These are phyloP conservation scores for Eupithecia tripunctaria DNA, from an alignment of 2,888 invertebrate species.

Conservation along the genomic window DNA sequence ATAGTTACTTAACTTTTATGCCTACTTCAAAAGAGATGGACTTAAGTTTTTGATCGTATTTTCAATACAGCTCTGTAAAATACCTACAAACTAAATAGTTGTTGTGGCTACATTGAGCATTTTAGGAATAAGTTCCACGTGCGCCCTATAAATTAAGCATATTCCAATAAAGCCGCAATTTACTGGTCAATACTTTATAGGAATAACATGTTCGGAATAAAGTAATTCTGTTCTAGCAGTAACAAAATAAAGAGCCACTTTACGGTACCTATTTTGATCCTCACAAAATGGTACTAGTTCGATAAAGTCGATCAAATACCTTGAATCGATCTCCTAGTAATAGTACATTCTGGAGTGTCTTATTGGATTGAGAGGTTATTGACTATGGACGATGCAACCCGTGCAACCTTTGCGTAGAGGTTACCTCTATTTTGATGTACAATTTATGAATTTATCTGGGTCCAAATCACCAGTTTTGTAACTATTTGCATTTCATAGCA, in stretches of 20 bases:
- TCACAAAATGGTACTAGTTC: slow-evolving; percentile 23
- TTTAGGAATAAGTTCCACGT: slow-evolving; percentile 26
- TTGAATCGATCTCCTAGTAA: slow-evolving; percentile 3
- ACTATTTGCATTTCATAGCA: neutral
- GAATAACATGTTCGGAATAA: slow-evolving; percentile 32
- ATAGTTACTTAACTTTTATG: neutral
- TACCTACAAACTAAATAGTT: neutral
- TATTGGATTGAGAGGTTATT: slow-evolving; percentile 6
- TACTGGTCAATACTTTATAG: slow-evolving; percentile 30
- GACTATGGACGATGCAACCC: neutral
- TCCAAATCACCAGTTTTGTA: neutral
- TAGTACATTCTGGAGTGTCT: slow-evolving; percentile 4
- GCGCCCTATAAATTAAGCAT: slow-evolving; percentile 26
- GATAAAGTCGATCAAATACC: slow-evolving; percentile 15
- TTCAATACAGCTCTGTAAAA: neutral
- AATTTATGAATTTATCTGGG: neutral
- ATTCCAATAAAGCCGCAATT: slow-evolving; percentile 32
- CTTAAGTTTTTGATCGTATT: neutral
- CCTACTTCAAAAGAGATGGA: neutral
- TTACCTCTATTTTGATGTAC: neutral
- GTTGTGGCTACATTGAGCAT: neutral
- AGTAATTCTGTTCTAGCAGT: slow-evolving; percentile 25
- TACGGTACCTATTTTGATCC: slow-evolving; percentile 28
- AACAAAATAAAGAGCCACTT: slow-evolving; percentile 31
- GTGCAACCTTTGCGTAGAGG: neutral